These are phyloP conservation scores for Latrodectus elegans DNA, from an alignment of 2,888 invertebrate genomes.

Conservation along the genomic window DNA sequence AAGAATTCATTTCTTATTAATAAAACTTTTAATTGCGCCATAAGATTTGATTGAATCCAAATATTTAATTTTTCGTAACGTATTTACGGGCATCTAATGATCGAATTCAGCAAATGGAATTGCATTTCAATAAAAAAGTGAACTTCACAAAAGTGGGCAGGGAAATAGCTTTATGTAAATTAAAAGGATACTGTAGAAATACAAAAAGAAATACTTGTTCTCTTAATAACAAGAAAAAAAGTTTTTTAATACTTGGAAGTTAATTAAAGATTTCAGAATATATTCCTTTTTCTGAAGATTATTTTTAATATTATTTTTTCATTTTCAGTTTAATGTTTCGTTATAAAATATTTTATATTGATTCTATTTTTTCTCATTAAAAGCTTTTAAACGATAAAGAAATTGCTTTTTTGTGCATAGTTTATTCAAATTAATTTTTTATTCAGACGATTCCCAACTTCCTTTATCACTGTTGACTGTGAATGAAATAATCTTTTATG, in stretches of 20 bases:
- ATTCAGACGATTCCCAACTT: too few relatives aligned
- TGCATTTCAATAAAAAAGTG: neutral
- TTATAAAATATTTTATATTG: constrained; percentile 25
- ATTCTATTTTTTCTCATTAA: neutral
- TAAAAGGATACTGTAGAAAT: constrained; percentile 13
- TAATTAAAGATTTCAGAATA: constrained; percentile 50
- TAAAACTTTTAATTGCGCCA: constrained; percentile 37
- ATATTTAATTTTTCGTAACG: constrained; percentile 46
- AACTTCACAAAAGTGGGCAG: neutral
- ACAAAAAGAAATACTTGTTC: constrained; percentile 3
- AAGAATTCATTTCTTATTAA: constrained; percentile 20
- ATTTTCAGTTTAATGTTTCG: constrained; percentile 31
- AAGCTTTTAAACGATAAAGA: neutral
- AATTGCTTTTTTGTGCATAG: neutral
- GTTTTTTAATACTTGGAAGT: constrained; percentile 41
- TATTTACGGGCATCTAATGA: constrained; percentile 37
- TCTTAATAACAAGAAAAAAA: constrained; percentile 6
- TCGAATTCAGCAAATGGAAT: constrained; percentile 17
- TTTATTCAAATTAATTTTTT: too few relatives aligned
- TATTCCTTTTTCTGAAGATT: constrained; percentile 35
- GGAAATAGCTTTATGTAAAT: constrained; percentile 32
- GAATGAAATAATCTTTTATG: too few relatives aligned
- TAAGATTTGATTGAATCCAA: constrained; percentile 8
- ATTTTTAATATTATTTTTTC: constrained; percentile 1
- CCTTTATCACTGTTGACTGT: too few relatives aligned